These are phyloP conservation scores for Acipenser transmontanus DNA, from an alignment of 2,797 vertebrate genomes.

Conservation along the genomic window DNA sequence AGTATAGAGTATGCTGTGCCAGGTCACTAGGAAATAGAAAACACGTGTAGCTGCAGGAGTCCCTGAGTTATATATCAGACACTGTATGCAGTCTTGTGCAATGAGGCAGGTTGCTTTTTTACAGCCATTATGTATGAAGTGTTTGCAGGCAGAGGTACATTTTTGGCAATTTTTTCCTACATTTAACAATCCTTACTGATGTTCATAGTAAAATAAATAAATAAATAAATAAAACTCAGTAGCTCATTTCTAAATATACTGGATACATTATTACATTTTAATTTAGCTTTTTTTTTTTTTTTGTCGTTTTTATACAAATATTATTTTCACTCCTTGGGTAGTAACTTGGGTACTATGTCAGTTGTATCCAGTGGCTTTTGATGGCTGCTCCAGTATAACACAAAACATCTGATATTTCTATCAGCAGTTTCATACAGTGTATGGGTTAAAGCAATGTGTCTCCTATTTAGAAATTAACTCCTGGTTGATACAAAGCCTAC, in stretches of 20 bases:
- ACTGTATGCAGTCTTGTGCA: conserved; percentile 11
- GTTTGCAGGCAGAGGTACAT: background rate
- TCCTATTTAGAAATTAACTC: too few relatives aligned
- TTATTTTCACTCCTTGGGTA: too few relatives aligned
- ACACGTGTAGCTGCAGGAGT: conserved; percentile 38
- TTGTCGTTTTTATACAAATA: too few relatives aligned
- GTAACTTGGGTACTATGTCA: too few relatives aligned
- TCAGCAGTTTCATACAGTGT: too few relatives aligned
- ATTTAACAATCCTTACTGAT: background rate
- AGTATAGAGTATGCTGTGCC: conserved; percentile 27
- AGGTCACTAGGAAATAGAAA: conserved; percentile 46
- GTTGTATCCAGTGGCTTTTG: too few relatives aligned
- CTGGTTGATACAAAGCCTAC: too few relatives aligned
- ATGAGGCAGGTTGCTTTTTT: conserved; percentile 4
- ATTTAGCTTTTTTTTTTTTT: too few relatives aligned
- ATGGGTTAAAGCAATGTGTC: too few relatives aligned
- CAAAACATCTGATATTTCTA: too few relatives aligned
- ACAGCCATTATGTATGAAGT: background rate
- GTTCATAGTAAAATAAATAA: background rate
- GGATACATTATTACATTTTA: too few relatives aligned
- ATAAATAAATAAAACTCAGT: conserved; percentile 14
- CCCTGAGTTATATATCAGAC: background rate
- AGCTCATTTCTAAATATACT: conserved; percentile 7
- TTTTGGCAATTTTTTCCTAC: background rate
- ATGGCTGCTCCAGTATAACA: too few relatives aligned